phyloP scores from a whole-genome alignment of 2,888 invertebrate species.

The Eupithecia vulgata region DNA sequence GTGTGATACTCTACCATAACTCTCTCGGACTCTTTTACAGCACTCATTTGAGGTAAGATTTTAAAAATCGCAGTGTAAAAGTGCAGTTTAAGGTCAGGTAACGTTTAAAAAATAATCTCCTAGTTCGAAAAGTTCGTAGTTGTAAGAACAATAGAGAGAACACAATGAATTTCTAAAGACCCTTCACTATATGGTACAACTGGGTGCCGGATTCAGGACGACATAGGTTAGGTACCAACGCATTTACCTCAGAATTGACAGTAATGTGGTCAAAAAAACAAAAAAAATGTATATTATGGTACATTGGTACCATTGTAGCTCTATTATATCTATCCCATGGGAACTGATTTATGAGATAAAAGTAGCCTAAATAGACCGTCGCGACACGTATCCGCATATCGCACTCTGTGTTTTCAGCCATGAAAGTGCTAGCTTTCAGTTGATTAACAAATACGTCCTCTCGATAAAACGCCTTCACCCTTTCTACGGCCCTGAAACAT shows the following conservation, averaged over 20 bases:
- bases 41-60: not conserved
- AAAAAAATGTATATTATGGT: no score
- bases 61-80: not conserved
- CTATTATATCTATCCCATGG: no score
- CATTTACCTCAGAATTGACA: not conserved
- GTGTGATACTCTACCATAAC: not conserved
- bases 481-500: conserved; percentile 8
- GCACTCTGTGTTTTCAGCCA: no score
- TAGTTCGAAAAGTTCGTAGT: conserved; percentile 22
- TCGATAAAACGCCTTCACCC: not conserved
- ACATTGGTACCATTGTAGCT: no score
- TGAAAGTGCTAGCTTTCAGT: no score
- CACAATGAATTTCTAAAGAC: conserved; percentile 24
- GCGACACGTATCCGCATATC: no score
- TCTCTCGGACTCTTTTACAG: not conserved
- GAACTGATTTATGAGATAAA: no score
- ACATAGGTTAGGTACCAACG: no score
- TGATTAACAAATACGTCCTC: not conserved
- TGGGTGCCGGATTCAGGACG: not conserved
- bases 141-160: conserved; percentile 25
- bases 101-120: conserved; percentile 15
- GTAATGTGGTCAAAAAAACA: no score
- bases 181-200: not conserved
- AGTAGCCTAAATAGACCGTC: no score
- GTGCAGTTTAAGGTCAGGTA: not conserved